Conservation (phyloP, 2,888 invertebrate genomes). For the Watsonalla binaria region DNA sequence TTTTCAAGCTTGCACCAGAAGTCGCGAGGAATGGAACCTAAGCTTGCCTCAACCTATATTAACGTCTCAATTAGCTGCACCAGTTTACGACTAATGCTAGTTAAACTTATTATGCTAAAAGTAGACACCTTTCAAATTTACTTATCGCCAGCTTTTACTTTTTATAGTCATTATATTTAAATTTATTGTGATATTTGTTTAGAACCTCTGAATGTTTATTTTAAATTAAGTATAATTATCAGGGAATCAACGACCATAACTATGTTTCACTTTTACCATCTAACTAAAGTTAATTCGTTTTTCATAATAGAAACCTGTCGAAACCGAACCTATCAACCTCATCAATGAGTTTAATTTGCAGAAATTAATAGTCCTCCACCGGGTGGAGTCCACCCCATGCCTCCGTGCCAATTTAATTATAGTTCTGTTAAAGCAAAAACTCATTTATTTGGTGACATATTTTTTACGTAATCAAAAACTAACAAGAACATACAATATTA, state of each 20-base stretch:
- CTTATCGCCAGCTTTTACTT: slow-evolving; percentile 1
- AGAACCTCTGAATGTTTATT: too few species aligned
- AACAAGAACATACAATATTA: too few species aligned
- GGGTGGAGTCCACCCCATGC: too few species aligned
- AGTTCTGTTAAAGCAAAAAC: too few species aligned
- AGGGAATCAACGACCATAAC: background rate
- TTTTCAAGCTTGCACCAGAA: too few species aligned
- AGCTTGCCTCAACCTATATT: too few species aligned
- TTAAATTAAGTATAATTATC: background rate
- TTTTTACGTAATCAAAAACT: too few species aligned
- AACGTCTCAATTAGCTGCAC: background rate
- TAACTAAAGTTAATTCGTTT: background rate
- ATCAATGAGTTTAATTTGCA: too few species aligned
- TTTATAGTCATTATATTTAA: background rate
- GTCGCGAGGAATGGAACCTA: background rate
- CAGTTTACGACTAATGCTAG: slow-evolving; percentile 1
- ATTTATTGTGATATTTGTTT: background rate
- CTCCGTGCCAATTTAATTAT: too few species aligned
- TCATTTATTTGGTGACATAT: too few species aligned
- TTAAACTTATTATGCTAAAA: slow-evolving; percentile 1
- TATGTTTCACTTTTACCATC: background rate
- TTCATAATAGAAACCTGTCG: background rate
- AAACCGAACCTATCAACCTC: background rate
- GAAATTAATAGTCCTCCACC: too few species aligned
- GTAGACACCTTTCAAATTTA: slow-evolving; percentile 1